Evolutionary conservation across 2,113 vertebrate species (phyloP).

Genomic region (Drymodes brunneopygia): DNA sequence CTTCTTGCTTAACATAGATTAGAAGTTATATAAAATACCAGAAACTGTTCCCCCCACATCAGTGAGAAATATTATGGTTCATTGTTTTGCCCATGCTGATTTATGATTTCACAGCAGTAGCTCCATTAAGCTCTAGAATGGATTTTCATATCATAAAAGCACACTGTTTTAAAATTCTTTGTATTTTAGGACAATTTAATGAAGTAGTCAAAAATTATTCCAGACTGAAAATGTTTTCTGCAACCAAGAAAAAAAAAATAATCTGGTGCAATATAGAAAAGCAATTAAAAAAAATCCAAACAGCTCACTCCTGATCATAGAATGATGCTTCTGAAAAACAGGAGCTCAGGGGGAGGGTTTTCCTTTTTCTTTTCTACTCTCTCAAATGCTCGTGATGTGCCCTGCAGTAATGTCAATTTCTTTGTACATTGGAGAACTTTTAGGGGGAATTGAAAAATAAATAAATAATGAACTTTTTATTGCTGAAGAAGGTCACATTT

Average conservation of each 20-base stretch:
- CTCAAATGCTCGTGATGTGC: background rate
- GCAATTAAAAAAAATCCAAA: background rate
- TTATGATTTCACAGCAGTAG: slow-evolving; percentile 6
- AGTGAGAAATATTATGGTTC: background rate
- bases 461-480: background rate
- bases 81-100: slow-evolving; percentile 15
- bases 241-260: background rate
- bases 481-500: background rate
- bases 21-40: background rate
- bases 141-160: background rate
- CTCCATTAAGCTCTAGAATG: slow-evolving; percentile 8
- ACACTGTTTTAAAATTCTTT: background rate
- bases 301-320: background rate
- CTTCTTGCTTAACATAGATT: background rate
- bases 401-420: background rate
- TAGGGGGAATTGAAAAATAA: background rate
- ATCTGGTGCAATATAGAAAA: background rate
- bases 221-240: background rate
- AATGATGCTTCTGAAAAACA: background rate
- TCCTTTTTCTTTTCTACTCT: background rate
- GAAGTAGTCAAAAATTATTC: slow-evolving; percentile 11
- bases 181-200: slow-evolving; percentile 3
- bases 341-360: background rate
- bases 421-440: background rate
- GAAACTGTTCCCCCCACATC: background rate